Base-by-base conservation (phyloP, 2,113 vertebrate species). In the Triplophysa siluroides region DNA sequence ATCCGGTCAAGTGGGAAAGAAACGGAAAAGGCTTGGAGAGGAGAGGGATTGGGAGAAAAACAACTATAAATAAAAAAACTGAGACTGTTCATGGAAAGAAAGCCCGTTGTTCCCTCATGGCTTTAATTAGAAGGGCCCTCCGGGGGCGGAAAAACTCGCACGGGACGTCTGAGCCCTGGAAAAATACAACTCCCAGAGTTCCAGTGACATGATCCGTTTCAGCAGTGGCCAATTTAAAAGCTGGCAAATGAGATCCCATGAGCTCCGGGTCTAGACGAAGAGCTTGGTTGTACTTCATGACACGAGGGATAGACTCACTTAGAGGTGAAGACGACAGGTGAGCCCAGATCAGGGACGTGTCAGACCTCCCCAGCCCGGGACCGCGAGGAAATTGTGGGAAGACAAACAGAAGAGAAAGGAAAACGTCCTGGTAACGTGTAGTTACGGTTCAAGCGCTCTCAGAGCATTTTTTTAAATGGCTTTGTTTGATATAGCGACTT, bases 231-330 rank as follows among this genome's bases (percentile, higher is more conserved):
- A 66, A 60, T 38, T 77, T 72, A 47, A 70, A 38, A 26, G 72
- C 64, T 76, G 64, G 47, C 56, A 80, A 77, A 80, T 71, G 77
- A 79, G 82, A 60, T 79, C 82, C 78, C 74, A 14, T 43, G 78
- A 71, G 78, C 66, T 52, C 60, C 21, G 23, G 71, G 71, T 74
- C 71, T 61, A 74, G 71, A 74, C 54, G 54, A 23, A 18, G 68
- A 3, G 56, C n/a, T n/a, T 26, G 38, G 52, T 63, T 69, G 7
- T 18, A 18, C 16, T 52, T 41, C 54, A 68, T 63, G 63, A 71
- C 45, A 71, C 26, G 70, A 54, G 24, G 68, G 68, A 71, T 18
- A 19, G 24, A 26, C 16, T 18, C 10, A 58, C 43, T 45, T 12
- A 12, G 21, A 75, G 29, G n/a, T 29, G 4, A 64, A 19, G 43